Base-by-base conservation (phyloP, 2,113 vertebrate species). In the Bostrychus sinensis region DNA sequence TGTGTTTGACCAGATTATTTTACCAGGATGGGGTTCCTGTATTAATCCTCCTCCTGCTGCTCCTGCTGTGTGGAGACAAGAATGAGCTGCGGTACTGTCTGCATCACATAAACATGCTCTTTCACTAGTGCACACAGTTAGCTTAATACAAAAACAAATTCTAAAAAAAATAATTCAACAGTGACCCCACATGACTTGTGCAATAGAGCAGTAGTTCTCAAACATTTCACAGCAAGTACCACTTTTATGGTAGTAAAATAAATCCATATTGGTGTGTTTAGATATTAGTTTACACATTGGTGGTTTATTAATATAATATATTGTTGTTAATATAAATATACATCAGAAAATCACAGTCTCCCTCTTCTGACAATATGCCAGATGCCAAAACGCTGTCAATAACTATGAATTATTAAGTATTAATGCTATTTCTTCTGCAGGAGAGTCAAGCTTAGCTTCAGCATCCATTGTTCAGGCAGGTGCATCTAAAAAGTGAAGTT, bases 351-450 rank as follows among this genome's bases (percentile, higher is more conserved):
- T 82, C 66, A 57, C 58, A 53, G 60, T 51, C 42, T 7, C 38
- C 34, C 22, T 32, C 37, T 54, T 16, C 48, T 37, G 28, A 70
- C 37, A 23, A 14, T 48, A 22, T 70, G 28, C 62, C 41, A 46
- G 20, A 65, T 53, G 53, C 19, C 45, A 59, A 46, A n/a, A n/a
- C n/a, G 26, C 30, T 30, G 28, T 10, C 85, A 78, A 75, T 84
- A 75, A 39, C 62, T 39, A 79, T 90, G 72, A 86, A 88, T 89
- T 85, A 85, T 89, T 90, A 41, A 90, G n/a, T 76, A 41, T 56
- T 78, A 41, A 14, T 75, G 53, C 42, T 48, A 59, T 71, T 42
- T 11, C 59, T 57, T n/a, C 59, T 58, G 64, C 37, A 50, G 50
- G 17, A 28, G 58, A 64, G 42, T 19, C 53, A 12, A 28, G 34